Base-by-base conservation (phyloP, 2,113 vertebrate genomes). In the Circaetus gallicus region DNA sequence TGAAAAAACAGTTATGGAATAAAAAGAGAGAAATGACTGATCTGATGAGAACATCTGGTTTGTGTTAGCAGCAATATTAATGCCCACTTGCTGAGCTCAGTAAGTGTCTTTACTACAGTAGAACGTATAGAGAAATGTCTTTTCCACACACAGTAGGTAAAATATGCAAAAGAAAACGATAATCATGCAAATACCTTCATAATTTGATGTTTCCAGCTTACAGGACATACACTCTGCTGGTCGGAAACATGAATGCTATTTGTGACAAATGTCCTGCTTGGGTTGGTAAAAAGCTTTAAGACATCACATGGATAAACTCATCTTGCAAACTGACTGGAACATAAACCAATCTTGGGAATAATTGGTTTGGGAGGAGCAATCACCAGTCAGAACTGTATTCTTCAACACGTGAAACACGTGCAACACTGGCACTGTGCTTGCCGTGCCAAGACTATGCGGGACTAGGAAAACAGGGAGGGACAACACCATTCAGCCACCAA, bases 11-110 rank as follows among this genome's bases (percentile, higher is more conserved):
- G 89, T 89, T 95, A 83, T 8, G 91, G 89, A 97, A 90, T 93
- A 93, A 97, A 93, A 85, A 93, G 43, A 84, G 88, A 85, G 88
- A 91, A 94, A 95, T 61, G 56, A 93, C 91, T 95, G 97, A 96
- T 97, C 70, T 76, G 74, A 86, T 67, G 96, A 86, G 97, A 97
- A 94, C 88, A 97, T 94, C 94, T 97, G 95, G 13, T 58, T 97
- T 97, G 94, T 87, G 86, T 96, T 83, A 93, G 85, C 87, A 93
- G 86, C 63, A 94, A 92, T 95, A 92, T 55, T 94, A 96, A 94
- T 74, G 87, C 47, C 53, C 86, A 38, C 86, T 95, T 58, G 82
- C 80, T 63, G 72, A 71, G 89, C 73, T 96, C 95, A 9, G 9
- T 42, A 26, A 81, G 87, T 56, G 52, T 20, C 85, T 83, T 86